Conservation (phyloP, 2,113 vertebrate species). For the Leptodactylus fuscus region DNA sequence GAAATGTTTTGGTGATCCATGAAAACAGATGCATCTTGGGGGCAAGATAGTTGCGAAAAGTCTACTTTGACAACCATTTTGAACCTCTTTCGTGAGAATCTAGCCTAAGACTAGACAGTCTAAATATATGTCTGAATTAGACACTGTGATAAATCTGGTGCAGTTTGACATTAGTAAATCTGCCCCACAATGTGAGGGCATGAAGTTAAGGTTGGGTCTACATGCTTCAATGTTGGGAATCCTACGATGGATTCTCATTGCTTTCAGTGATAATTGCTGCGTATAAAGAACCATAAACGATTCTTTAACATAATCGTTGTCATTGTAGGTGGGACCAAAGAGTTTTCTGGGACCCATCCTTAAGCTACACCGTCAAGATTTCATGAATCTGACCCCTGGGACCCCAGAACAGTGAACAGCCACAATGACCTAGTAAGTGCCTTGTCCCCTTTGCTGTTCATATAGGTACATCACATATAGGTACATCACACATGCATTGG, state of each 20-base stretch:
- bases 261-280: background rate
- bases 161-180: no score
- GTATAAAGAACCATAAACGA: background rate
- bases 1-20: no score
- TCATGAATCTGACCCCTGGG: background rate
- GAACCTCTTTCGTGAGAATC: no score
- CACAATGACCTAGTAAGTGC: no score
- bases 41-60: no score
- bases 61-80: no score
- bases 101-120: no score
- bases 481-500: no score
- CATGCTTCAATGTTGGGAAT: background rate
- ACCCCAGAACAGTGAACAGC: background rate
- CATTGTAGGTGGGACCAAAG: background rate
- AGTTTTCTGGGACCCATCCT: background rate
- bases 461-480: background rate
- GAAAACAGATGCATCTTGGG: no score
- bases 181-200: no score
- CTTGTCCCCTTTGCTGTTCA: background rate
- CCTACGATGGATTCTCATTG: background rate
- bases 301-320: background rate
- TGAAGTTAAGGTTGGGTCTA: background rate
- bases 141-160: no score
- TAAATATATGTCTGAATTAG: no score
- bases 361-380: background rate